Conservation (phyloP, 2,113 vertebrate genomes). For the Apteryx owenii region DNA sequence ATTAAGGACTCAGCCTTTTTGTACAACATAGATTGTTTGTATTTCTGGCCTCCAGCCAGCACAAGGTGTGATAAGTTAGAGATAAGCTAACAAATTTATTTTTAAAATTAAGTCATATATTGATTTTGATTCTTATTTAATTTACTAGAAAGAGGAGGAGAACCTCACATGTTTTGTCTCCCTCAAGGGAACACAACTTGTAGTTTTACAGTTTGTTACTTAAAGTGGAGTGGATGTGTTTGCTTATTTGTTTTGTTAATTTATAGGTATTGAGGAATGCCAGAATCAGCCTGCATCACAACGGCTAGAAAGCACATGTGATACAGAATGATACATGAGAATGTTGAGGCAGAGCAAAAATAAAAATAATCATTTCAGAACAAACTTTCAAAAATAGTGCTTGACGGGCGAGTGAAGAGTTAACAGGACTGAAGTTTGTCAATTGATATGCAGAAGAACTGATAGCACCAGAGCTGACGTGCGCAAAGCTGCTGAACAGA, state of each 20-base stretch:
- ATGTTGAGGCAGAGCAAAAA: neutral
- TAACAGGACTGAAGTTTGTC: too few species aligned
- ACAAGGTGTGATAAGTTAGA: neutral
- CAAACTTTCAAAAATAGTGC: neutral
- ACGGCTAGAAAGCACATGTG: neutral
- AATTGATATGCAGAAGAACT: too few species aligned
- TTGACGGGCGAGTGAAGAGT: neutral
- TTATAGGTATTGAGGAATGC: neutral
- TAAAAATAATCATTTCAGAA: neutral
- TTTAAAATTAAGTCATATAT: slow-evolving; percentile 33
- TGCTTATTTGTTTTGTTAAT: neutral
- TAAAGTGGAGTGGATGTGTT: neutral
- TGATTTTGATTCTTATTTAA: slow-evolving; percentile 36
- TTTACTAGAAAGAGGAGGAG: neutral
- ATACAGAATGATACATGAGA: neutral
- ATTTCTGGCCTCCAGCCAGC: neutral
- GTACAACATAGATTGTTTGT: neutral
- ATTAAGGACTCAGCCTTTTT: slow-evolving; percentile 39
- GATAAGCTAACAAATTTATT: slow-evolving; percentile 7
- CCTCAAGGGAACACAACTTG: neutral
- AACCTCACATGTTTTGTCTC: neutral
- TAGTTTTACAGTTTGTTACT: neutral
- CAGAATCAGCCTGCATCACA: neutral
- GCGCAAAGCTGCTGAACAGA: too few species aligned
- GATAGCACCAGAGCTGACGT: too few species aligned